A percentile compares a stretch with the other conserved stretches of the same genome.
These are phyloP conservation scores for Plagodis dolabraria DNA, from an alignment of 2,888 invertebrate genomes.

Conservation along the genomic window DNA sequence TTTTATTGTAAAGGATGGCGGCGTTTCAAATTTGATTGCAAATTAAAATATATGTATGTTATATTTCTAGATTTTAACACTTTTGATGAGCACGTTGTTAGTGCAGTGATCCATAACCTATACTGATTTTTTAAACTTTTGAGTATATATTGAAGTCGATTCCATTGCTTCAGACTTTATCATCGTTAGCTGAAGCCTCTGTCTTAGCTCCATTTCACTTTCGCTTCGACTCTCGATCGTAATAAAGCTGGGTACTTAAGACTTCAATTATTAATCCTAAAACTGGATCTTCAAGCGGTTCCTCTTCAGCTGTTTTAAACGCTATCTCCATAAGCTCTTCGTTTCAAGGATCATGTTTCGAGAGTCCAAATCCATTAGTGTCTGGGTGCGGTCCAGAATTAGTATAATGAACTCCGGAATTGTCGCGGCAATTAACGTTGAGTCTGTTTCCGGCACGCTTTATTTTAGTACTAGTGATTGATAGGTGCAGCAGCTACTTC, in stretches of 20 bases:
- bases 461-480: slow-evolving; percentile 48
- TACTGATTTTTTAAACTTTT: no score
- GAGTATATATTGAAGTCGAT: no score
- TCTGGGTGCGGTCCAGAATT: slow-evolving; percentile 61
- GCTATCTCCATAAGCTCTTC: slow-evolving; percentile 37
- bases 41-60: no score
- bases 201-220: neutral
- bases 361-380: slow-evolving; percentile 47
- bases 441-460: slow-evolving; percentile 62
- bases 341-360: slow-evolving; percentile 30
- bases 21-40: no score
- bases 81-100: no score
- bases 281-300: slow-evolving; percentile 19
- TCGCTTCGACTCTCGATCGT: neutral
- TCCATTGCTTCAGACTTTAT: no score
- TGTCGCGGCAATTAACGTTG: slow-evolving; percentile 69
- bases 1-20: no score
- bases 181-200: no score
- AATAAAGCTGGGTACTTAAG: neutral
- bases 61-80: no score
- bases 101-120: no score
- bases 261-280: slow-evolving; percentile 10
- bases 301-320: slow-evolving; percentile 13
- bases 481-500: slow-evolving; percentile 22
- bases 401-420: slow-evolving; percentile 61